A percentile compares a stretch with the other conserved stretches of the same genome.
Conservation (phyloP, 1,140 invertebrate genomes). For the Cydia fagiglandana region DNA sequence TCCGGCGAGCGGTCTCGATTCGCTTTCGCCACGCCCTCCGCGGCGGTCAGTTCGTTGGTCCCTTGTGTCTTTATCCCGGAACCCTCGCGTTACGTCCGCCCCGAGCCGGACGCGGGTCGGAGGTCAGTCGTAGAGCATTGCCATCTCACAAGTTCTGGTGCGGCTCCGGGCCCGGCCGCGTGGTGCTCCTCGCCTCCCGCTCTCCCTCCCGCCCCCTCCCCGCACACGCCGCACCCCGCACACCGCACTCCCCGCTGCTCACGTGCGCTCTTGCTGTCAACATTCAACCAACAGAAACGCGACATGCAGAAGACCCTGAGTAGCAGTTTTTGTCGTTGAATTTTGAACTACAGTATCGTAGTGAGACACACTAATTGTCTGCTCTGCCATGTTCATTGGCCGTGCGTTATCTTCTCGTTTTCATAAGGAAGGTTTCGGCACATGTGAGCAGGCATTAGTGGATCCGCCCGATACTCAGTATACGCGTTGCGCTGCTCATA, state of each 20-base stretch:
- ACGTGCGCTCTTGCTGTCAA: slow-evolving; percentile 29
- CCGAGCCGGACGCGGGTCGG: slow-evolving; percentile 61
- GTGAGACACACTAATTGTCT: slow-evolving; percentile 38
- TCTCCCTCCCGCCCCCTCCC: slow-evolving; percentile 34
- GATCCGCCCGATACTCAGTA: slow-evolving; percentile 37
- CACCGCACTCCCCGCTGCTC: slow-evolving; percentile 35
- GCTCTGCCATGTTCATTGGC: not conserved
- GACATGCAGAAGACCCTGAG: slow-evolving; percentile 21
- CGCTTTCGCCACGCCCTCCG: slow-evolving; percentile 54
- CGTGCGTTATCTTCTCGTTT: not conserved
- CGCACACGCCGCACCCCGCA: slow-evolving; percentile 35
- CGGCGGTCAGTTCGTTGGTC: slow-evolving; percentile 59
- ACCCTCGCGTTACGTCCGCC: slow-evolving; percentile 58
- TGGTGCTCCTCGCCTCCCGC: slow-evolving; percentile 35
- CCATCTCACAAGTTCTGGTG: slow-evolving; percentile 77
- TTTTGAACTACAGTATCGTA: slow-evolving; percentile 25
- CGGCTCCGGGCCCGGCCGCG: slow-evolving; percentile 48
- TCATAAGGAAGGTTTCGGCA: not conserved
- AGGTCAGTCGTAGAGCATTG: slow-evolving; percentile 76
- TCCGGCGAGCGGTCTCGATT: slow-evolving; percentile 71
- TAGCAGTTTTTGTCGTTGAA: slow-evolving; percentile 30
- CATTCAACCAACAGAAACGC: slow-evolving; percentile 31
- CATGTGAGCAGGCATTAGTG: slow-evolving; percentile 35
- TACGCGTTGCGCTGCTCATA: slow-evolving; percentile 36
- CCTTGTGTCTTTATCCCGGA: slow-evolving; percentile 54